Evolutionary conservation across 2,797 vertebrate species (phyloP), one percentile per base, ranked within the genome.

Genomic region (Enteromius anoplus): DNA sequence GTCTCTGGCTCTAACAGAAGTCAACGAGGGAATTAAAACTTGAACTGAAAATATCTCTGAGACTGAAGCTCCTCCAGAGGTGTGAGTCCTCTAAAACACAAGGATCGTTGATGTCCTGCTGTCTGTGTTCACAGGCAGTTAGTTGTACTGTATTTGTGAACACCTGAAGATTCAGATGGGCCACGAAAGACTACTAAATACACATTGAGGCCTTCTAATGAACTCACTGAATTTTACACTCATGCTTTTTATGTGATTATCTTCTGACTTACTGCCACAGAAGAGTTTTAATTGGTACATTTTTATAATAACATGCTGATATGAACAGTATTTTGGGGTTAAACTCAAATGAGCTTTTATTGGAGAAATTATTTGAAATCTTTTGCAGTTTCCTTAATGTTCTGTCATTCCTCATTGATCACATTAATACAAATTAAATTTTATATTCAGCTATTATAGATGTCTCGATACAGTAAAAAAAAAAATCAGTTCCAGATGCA

Each of bases 241-340:
- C 15, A 7, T 70, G n/a, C 42, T 45, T 37, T 75, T 81, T 2
- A 65, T 14, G 32, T 37, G 70, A 81, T 81, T 17, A 34, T 29
- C 49, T 79, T 23, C 15, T 53, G 29, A 64, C 32, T 49, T 34
- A 23, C 40, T 40, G 37, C 10, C 11, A 65, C 70, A 21, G 7
- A 71, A 17, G 11, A 55, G 21, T 49, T 34, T 66, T 58, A 66
- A 45, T 60, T 29, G 11, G 32, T 26, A 69, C 0, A 55, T 55
- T 55, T 45, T 55, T 4, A 37, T 15, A 51, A 40, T 21, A 26
- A 37, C 45, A 26, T 42, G 6, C 19, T 60, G 5, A 64, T 42
- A 26, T 62, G 75, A 58, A 23, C 5, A 3, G 12, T 64, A 12
- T 37, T 71, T 21, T 51, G 19, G 34, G 29, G 42, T 62, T 5